A percentile compares a stretch with the other conserved stretches of the same genome.
Conservation (phyloP, 2,888 invertebrate genomes). For the Hedya salicella region DNA sequence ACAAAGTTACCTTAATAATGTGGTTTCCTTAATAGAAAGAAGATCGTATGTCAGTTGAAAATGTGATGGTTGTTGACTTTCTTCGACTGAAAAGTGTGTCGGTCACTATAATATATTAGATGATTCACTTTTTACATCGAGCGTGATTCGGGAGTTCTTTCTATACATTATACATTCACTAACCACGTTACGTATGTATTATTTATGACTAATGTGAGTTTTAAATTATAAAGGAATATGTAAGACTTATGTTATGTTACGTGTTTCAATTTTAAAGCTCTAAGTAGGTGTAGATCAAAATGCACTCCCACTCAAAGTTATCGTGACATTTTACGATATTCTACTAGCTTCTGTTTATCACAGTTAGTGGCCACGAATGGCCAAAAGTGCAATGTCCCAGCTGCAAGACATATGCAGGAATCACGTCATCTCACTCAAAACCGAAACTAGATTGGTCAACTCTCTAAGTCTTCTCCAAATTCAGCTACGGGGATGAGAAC, state of each 20-base stretch:
- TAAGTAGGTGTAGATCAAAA: not conserved
- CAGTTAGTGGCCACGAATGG: too few relatives aligned
- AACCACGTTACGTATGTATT: conserved; percentile 31
- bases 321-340: too few relatives aligned
- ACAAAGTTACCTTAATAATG: not conserved
- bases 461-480: too few relatives aligned
- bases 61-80: not conserved
- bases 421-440: too few relatives aligned
- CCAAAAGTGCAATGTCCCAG: too few relatives aligned
- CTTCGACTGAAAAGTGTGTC: not conserved
- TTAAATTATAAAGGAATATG: not conserved
- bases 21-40: too few relatives aligned
- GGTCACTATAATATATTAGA: not conserved
- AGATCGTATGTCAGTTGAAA: not conserved
- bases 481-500: too few relatives aligned
- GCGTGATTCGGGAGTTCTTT: conserved; percentile 16
- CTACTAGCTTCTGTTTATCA: too few relatives aligned
- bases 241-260: not conserved
- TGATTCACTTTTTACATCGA: conserved; percentile 29
- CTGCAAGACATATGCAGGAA: too few relatives aligned
- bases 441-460: too few relatives aligned
- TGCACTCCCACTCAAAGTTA: too few relatives aligned
- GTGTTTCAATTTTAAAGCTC: not conserved
- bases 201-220: too few relatives aligned
- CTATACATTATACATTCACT: conserved; percentile 16